Conservation (phyloP, 92 coral and sea anemone species). For the Palythoa grandiflora region DNA sequence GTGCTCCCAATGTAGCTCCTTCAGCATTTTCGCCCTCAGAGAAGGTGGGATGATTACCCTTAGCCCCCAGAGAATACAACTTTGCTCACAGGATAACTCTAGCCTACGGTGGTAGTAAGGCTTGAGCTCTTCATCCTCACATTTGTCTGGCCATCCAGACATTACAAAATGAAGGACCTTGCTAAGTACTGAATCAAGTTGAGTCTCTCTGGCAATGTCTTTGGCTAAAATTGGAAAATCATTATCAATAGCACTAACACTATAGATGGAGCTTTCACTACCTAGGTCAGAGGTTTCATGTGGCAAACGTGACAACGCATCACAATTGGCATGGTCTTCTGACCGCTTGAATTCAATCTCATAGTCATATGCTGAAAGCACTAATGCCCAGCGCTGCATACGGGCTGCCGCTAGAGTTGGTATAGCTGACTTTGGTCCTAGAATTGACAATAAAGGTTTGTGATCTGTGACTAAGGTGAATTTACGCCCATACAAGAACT, state of each 20-base stretch:
- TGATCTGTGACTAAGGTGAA: slow-evolving; percentile 56
- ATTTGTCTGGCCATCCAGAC: slow-evolving; percentile 12
- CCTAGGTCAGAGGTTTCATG: background rate
- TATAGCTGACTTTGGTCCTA: slow-evolving; percentile 61
- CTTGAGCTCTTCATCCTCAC: slow-evolving; percentile 2
- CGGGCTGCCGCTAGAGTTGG: slow-evolving; percentile 70
- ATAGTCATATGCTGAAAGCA: slow-evolving; percentile 67
- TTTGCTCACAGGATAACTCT: slow-evolving; percentile 36
- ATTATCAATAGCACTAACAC: background rate
- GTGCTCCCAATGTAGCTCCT: slow-evolving; percentile 27
- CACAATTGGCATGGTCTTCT: slow-evolving; percentile 54
- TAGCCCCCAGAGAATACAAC: slow-evolving; percentile 37
- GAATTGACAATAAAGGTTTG: slow-evolving; percentile 47
- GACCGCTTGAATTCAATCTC: slow-evolving; percentile 52
- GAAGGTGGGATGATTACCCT: slow-evolving; percentile 20
- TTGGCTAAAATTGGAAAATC: slow-evolving; percentile 12
- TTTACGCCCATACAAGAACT: slow-evolving; percentile 45
- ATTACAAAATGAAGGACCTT: background rate
- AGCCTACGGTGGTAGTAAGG: slow-evolving; percentile 15
- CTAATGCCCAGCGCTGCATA: slow-evolving; percentile 62
- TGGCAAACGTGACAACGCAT: slow-evolving; percentile 36
- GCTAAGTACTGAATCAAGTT: background rate
- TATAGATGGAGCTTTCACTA: background rate
- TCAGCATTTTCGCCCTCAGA: slow-evolving; percentile 8
- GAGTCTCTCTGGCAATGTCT: background rate